Evolutionary conservation across 2,888 invertebrate species (phyloP), one percentile per base, ranked within the genome.

Genomic region (Epinotia nisella): DNA sequence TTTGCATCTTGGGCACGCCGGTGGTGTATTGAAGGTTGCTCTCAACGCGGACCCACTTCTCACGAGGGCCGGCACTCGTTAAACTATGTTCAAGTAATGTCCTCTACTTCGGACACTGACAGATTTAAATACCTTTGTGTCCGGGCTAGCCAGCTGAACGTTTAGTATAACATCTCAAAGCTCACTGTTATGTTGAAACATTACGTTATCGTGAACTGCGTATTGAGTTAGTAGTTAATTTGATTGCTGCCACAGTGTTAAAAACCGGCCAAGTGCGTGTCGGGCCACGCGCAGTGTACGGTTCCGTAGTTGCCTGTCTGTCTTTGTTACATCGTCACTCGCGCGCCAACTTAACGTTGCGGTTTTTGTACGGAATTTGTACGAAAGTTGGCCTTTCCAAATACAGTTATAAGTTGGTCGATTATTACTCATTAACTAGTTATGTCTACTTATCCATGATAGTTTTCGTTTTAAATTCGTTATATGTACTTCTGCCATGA

Each of bases 1-100:
- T 92, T 92, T 89, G 88, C 90, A 91, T 91, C 92, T 90, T 82
- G 81, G 83, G 85, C 89, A 91, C 90, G 90, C 91, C 87, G 84
- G 77, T 78, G 86, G 86, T 82, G 87, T 90, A 90, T 90, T 86
- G 85, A 88, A 73, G 77, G 79, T 65, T 66, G 81, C 77, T 77
- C 79, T 77, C 64, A 76, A 77, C 79, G 80, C 77, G 77, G 77
- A 75, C 78, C 73, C 71, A 77, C 75, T 75, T 75, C 76, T 73
- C 71, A 68, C 60, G 70, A 72, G 71, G 51, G 60, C 74, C 24
- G 59, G 21, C 24, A 29, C 61, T 7, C 29, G 29, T 35, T 59
- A 41, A 53, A 66, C 59, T 71, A 53, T 61, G 71, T n/a, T 53
- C 35, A n/a, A 71, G 71, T 29, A 53, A 51, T 21, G 51, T 56